phyloP scores from a whole-genome alignment of 1,140 invertebrate genomes.

The Drosophila nasuta region DNA sequence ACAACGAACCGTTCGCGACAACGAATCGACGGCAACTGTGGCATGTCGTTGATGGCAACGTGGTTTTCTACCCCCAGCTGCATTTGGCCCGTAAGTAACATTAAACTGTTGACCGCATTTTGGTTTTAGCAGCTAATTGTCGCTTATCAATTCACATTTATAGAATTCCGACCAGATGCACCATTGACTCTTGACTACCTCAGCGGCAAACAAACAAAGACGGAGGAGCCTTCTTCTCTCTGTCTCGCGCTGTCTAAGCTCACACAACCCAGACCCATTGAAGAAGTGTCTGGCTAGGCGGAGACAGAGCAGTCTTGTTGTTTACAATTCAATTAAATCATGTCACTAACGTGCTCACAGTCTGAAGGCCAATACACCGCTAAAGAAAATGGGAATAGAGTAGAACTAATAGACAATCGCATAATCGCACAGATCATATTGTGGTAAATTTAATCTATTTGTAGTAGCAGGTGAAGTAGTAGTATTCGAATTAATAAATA shows the following conservation, averaged over 20 bases:
- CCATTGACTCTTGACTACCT: constrained; percentile 31
- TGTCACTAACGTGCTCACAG: constrained; percentile 54
- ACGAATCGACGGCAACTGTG: constrained; percentile 55
- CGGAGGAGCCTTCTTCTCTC: background rate
- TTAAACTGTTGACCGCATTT: constrained; percentile 79
- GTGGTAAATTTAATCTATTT: background rate
- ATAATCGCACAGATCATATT: background rate
- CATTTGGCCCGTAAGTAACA: constrained; percentile 51
- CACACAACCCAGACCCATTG: constrained; percentile 1
- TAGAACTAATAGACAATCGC: background rate
- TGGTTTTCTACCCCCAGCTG: constrained; percentile 67
- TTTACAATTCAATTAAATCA: constrained; percentile 50
- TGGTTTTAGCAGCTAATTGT: constrained; percentile 62
- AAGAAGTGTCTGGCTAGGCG: constrained; percentile 32
- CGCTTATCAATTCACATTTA: constrained; percentile 64
- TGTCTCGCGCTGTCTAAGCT: background rate
- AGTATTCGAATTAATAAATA: too few species aligned
- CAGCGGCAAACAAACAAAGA: background rate
- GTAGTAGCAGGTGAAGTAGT: background rate
- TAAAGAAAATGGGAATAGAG: constrained; percentile 54
- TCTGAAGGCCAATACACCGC: constrained; percentile 58
- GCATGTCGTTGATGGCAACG: constrained; percentile 36
- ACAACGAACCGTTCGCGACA: constrained; percentile 32
- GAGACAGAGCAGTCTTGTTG: constrained; percentile 30
- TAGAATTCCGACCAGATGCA: constrained; percentile 23